A percentile compares a stretch with the other conserved stretches of the same genome.
Evolutionary conservation across 2,888 invertebrate genomes (phyloP).

Genomic region (Byasa hedistus): DNA sequence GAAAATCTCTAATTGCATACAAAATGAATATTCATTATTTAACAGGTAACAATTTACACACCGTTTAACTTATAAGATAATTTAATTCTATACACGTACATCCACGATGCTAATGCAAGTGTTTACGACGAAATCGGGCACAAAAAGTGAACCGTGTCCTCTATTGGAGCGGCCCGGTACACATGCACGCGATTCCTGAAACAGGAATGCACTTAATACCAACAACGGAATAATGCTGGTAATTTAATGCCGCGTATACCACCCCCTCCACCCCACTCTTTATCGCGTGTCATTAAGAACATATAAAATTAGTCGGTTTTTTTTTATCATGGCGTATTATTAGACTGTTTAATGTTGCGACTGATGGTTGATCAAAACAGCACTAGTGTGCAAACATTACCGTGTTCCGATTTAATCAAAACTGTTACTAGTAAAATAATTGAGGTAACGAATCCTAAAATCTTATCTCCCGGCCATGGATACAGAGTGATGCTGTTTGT

Average conservation of each 20-base stretch:
- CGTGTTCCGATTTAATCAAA: no score
- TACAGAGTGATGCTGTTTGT: no score
- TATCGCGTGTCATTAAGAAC: constrained; percentile 57
- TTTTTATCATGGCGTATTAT: constrained; percentile 8
- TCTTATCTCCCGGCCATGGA: no score
- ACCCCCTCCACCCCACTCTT: constrained; percentile 37
- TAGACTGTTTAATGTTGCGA: constrained; percentile 1
- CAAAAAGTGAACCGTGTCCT: constrained; percentile 35
- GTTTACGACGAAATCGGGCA: constrained; percentile 26
- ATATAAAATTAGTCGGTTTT: constrained; percentile 27
- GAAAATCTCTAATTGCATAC: constrained; percentile 2
- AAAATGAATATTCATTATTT: constrained; percentile 28
- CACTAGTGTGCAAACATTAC: no score
- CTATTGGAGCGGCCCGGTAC: constrained; percentile 46
- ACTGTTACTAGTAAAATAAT: no score
- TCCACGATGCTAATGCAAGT: constrained; percentile 18
- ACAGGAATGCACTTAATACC: constrained; percentile 72
- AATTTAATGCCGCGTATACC: constrained; percentile 63
- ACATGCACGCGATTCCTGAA: constrained; percentile 65
- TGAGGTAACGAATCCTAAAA: no score
- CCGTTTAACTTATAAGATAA: constrained; percentile 26
- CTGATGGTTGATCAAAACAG: background rate
- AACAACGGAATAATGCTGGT: constrained; percentile 67
- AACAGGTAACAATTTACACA: constrained; percentile 20
- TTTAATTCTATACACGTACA: constrained; percentile 23